phyloP scores from a whole-genome alignment of 1,140 invertebrate genomes.

The Goniozus legneri region DNA sequence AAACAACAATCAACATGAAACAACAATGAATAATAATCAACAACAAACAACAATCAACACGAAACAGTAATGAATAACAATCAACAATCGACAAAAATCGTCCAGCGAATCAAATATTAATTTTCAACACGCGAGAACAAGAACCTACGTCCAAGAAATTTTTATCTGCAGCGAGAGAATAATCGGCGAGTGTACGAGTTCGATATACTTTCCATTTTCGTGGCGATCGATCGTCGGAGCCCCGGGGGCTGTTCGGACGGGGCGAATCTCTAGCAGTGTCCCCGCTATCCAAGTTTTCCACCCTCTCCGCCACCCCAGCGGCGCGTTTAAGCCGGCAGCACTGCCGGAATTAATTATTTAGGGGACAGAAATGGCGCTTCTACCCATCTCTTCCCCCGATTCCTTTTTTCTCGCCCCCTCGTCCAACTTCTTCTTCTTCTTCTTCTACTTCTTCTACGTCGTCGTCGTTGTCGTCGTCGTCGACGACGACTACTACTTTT shows the following conservation, averaged over 20 bases:
- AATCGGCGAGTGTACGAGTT: no score
- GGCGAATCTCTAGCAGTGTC: constrained; percentile 27
- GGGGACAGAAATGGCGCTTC: constrained; percentile 51
- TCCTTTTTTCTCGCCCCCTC: constrained; percentile 22
- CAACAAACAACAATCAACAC: no score
- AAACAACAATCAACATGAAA: no score
- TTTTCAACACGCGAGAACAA: no score
- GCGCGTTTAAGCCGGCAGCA: constrained; percentile 45
- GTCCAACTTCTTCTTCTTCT: constrained; percentile 20
- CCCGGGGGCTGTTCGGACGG: constrained; percentile 2
- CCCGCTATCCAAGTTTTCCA: constrained; percentile 26
- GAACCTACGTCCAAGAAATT: no score
- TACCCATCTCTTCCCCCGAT: constrained; percentile 27
- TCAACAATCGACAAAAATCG: no score
- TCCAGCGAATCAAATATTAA: no score
- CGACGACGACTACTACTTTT: no score
- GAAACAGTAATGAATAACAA: no score
- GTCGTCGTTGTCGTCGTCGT: constrained; percentile 12
- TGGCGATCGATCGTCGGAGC: constrained; percentile 17
- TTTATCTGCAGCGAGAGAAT: no score
- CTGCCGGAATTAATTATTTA: constrained; percentile 54
- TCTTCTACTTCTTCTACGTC: constrained; percentile 15
- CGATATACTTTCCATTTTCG: no score
- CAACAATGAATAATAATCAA: no score
- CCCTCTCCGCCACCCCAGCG: constrained; percentile 11